Evolutionary conservation across 2,888 invertebrate genomes (phyloP).

Genomic region (Plutella xylostella): DNA sequence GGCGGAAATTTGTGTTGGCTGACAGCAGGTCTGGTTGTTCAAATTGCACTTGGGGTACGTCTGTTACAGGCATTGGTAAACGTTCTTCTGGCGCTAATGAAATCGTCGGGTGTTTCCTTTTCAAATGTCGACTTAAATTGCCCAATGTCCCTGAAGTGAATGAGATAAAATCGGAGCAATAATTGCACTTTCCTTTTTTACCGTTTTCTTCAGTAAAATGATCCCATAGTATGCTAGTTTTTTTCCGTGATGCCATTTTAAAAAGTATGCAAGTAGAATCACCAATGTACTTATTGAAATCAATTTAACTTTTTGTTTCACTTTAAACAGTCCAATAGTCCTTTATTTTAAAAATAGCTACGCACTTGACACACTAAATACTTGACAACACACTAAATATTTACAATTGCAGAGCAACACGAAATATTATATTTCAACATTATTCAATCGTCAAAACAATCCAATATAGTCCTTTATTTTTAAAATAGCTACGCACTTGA

Average conservation of each 20-base stretch:
- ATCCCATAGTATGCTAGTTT: background rate
- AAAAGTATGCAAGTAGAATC: background rate
- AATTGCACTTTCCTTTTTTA: background rate
- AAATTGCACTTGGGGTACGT: background rate
- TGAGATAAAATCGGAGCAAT: background rate
- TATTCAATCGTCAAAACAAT: no score
- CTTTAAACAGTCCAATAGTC: no score
- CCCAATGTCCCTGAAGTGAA: background rate
- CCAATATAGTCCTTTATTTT: no score
- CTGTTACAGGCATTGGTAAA: background rate
- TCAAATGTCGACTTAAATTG: background rate
- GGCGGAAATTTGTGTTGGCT: background rate
- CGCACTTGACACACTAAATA: no score
- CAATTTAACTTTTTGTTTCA: no score
- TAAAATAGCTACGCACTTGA: no score
- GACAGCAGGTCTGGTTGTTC: background rate
- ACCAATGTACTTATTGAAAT: background rate
- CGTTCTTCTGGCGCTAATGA: background rate
- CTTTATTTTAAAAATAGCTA: no score
- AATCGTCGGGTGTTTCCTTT: background rate
- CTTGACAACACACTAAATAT: no score
- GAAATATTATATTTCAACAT: no score
- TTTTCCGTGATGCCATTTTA: background rate
- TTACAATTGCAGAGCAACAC: no score
- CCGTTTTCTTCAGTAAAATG: background rate